Percentiles rank a stretch among this genome's conserved stretches.
phyloP scores from a whole-genome alignment of 53 echinoderm and acorn worm genomes.

The Actinopyga echinites region DNA sequence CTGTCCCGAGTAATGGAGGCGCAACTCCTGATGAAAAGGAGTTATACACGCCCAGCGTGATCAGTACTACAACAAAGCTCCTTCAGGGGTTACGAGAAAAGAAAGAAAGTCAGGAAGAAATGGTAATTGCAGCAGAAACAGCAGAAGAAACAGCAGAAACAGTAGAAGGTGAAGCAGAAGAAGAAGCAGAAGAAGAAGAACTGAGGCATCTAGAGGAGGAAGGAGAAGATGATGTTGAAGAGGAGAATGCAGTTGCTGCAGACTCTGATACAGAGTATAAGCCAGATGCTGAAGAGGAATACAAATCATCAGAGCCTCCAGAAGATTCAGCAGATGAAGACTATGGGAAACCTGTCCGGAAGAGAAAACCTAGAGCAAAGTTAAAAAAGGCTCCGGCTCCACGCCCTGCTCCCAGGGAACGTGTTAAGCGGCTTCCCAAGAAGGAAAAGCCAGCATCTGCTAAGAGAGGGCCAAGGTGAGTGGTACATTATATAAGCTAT shows the following conservation, averaged over 20 bases:
- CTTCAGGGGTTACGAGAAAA: not conserved
- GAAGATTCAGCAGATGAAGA: constrained; percentile 18
- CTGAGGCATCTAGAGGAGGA: not conserved
- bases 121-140: not conserved
- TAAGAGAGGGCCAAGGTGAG: constrained; percentile 19
- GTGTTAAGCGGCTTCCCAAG: not conserved
- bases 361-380: not conserved
- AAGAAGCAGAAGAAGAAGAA: not conserved
- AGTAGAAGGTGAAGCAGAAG: not conserved
- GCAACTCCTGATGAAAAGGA: not conserved
- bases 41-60: not conserved
- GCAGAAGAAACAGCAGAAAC: not conserved
- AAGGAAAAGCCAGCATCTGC: not conserved
- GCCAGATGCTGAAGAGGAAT: not conserved
- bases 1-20: constrained; percentile 5
- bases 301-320: not conserved
- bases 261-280: too few relatives aligned
- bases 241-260: not conserved
- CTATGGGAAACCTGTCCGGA: constrained; percentile 2
- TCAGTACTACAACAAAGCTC: constrained; percentile 30
- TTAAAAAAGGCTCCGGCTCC: not conserved
- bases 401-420: not conserved
- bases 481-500: too few relatives aligned
- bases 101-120: not conserved
- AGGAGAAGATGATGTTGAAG: not conserved